Evolutionary conservation across 35 echinoderm and acorn worm genomes (phyloP).

Genomic region (Holothuria glaberrima): DNA sequence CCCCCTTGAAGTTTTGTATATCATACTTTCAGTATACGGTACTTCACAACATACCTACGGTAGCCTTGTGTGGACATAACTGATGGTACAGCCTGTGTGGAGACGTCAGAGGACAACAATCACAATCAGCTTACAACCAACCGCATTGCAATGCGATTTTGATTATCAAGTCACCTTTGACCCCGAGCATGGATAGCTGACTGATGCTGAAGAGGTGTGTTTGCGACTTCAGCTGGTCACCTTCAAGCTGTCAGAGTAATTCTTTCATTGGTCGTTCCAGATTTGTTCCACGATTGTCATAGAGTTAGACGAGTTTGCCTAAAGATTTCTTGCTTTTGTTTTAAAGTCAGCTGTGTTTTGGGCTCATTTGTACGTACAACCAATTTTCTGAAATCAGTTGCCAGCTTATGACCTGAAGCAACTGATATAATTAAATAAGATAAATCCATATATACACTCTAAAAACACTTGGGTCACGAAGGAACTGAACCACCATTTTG

Average conservation of each 20-base stretch:
- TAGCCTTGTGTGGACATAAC: not conserved
- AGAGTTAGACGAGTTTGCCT: no score
- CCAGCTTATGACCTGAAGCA: no score
- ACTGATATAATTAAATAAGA: no score
- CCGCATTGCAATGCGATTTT: not conserved
- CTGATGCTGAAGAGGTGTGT: slow-evolving; percentile 1
- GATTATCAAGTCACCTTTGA: not conserved
- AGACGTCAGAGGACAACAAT: not conserved
- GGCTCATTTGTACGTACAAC: no score
- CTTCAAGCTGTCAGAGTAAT: slow-evolving; percentile 23
- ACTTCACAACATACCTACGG: not conserved
- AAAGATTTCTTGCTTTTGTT: no score
- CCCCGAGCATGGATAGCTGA: not conserved
- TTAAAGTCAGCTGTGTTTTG: no score
- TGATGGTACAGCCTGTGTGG: not conserved
- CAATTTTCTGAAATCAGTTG: no score
- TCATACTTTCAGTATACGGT: slow-evolving; percentile 41
- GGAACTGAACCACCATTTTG: no score
- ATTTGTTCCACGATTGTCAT: not conserved
- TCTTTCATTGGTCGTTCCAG: slow-evolving; percentile 31
- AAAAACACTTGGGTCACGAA: no score
- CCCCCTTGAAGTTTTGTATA: slow-evolving; percentile 46
- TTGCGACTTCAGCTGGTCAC: no score
- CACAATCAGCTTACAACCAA: not conserved
- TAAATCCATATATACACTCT: no score